Conservation (phyloP, 2,888 invertebrate species). For the Mechanitis messenoides region DNA sequence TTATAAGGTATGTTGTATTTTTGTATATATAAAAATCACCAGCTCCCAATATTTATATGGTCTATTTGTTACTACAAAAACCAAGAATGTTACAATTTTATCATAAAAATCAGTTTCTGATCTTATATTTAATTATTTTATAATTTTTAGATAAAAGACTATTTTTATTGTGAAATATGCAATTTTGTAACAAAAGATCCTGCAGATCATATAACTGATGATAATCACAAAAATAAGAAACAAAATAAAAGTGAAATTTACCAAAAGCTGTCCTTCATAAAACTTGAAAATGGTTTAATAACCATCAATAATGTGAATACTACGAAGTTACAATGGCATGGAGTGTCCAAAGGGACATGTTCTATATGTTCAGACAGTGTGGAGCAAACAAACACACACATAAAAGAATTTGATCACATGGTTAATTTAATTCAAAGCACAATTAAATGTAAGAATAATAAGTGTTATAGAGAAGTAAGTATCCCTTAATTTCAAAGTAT, state of each 20-base stretch:
- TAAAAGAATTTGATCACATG: constrained; percentile 37
- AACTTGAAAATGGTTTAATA: constrained; percentile 32
- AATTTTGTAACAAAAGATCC: constrained; percentile 36
- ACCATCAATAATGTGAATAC: constrained; percentile 37
- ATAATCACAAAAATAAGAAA: constrained; percentile 40
- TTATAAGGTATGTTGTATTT: constrained; percentile 42
- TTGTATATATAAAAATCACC: not conserved
- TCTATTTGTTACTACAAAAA: too few relatives aligned
- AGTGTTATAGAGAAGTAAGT: constrained; percentile 20
- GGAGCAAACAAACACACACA: constrained; percentile 34
- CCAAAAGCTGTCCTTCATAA: constrained; percentile 27
- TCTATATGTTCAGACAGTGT: constrained; percentile 39
- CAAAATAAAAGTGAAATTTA: constrained; percentile 26
- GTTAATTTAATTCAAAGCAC: constrained; percentile 41
- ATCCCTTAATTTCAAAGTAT: constrained; percentile 5
- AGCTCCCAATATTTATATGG: too few relatives aligned
- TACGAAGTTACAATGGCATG: constrained; percentile 45
- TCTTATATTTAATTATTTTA: constrained; percentile 6
- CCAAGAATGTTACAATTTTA: too few relatives aligned
- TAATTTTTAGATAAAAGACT: constrained; percentile 41
- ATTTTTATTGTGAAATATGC: constrained; percentile 51
- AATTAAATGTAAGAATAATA: constrained; percentile 20
- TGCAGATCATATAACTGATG: constrained; percentile 37
- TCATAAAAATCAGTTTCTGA: too few relatives aligned
- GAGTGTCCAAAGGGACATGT: constrained; percentile 41